Percentiles rank a stretch among this genome's conserved stretches.
Conservation (phyloP, 2,888 invertebrate species). For the Ormia ochracea region DNA sequence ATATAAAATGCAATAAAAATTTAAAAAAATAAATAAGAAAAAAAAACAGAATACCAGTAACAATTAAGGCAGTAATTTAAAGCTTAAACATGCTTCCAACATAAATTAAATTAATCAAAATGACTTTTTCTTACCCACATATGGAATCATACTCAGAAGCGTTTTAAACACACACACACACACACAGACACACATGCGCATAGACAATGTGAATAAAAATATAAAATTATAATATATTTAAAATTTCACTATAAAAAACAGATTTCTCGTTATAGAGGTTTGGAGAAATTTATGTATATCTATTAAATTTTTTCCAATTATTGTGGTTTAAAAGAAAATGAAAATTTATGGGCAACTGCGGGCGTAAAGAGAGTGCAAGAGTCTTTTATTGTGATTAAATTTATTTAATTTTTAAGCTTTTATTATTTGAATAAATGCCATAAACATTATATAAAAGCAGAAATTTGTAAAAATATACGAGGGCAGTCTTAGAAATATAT, state of each 20-base stretch:
- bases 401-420: not conserved
- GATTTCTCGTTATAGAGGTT: not conserved
- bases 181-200: not conserved
- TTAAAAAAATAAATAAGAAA: slow-evolving; percentile 2
- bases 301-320: not conserved
- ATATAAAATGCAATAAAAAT: slow-evolving; percentile 31
- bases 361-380: slow-evolving; percentile 24
- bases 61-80: slow-evolving; percentile 33
- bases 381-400: slow-evolving; percentile 21
- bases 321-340: slow-evolving; percentile 15
- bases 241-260: not conserved
- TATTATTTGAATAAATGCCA: slow-evolving; percentile 30
- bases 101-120: slow-evolving; percentile 41
- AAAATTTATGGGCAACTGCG: slow-evolving; percentile 51
- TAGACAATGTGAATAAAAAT: too few species aligned
- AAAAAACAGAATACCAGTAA: too few species aligned
- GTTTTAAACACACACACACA: not conserved
- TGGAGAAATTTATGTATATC: not conserved
- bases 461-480: slow-evolving; percentile 4
- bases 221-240: slow-evolving; percentile 6
- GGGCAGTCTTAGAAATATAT: not conserved
- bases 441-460: slow-evolving; percentile 1
- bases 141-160: too few species aligned
- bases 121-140: slow-evolving; percentile 31
- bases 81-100: slow-evolving; percentile 29